Base-by-base conservation (phyloP, 2,113 vertebrate species). In the Gallinago undulata region DNA sequence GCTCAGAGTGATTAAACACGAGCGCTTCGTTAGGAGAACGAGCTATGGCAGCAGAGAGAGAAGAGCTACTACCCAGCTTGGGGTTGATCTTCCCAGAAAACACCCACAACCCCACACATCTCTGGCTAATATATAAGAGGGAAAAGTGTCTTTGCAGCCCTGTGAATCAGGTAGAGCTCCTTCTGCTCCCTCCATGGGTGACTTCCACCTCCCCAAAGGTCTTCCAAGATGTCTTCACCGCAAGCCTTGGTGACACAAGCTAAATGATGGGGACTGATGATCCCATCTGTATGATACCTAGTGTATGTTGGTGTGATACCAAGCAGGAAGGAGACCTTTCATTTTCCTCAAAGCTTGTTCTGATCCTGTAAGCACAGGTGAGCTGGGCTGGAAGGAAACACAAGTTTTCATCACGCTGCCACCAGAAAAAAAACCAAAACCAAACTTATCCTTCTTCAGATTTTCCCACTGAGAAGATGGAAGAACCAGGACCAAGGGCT, bases 61-160 rank as follows among this genome's bases (percentile, higher is more conserved):
- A 56, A 24, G 33, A 68, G 35, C n/a, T 55, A 13, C 57, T 5
- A 1, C 0, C 13, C 6, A 41, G 33, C 22, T 3, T 37, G 33
- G 37, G 41, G 64, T 60, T 22, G 37, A 19, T 5, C 12, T 59
- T 12, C 68, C n/a, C 17, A 30, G 27, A 55, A 76, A 39, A 4
- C 13, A 47, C 9, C 27, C 50, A 10, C 0, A 1, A 24, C 33
- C 25, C 47, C 4, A 0, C 47, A 11, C 67, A 64, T 1, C 17
- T 22, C 25, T 22, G 74, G 43, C 25, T 41, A 4, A 19, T 2
- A 8, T 0, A 15, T 10, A 4, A 45, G 22, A 68, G 31, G 31
- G 19, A 50, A 68, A 59, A 8, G 8, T 2, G 31, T n/a, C n/a
- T 39, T 14, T 43, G 35, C 11, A 50, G 22, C 51, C 47, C 37